Evolutionary conservation across 2,888 invertebrate genomes (phyloP).

Genomic region (Chouioia cunea): DNA sequence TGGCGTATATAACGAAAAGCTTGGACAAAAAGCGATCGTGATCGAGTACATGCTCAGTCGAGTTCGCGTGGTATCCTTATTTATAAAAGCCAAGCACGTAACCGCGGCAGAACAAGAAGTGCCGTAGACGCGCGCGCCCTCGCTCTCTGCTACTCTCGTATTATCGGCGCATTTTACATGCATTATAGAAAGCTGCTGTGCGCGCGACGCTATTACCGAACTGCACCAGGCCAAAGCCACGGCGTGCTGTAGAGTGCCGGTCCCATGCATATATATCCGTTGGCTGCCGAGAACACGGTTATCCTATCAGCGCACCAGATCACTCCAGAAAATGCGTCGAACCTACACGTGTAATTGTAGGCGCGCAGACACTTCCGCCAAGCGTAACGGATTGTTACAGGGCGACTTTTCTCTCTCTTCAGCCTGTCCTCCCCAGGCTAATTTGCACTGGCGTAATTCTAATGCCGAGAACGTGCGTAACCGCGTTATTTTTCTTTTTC

Average conservation of each 20-base stretch:
- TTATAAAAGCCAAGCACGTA: background rate
- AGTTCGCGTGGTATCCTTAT: background rate
- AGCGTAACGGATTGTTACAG: background rate
- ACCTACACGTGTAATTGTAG: conserved; percentile 17
- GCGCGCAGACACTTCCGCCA: conserved; percentile 28
- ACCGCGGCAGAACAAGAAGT: background rate
- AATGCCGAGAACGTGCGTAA: too few species aligned
- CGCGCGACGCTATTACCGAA: conserved; percentile 20
- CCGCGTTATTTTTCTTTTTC: too few species aligned
- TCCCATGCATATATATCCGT: background rate
- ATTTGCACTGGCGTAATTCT: conserved; percentile 27
- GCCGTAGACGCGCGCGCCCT: background rate
- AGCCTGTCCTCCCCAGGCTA: conserved; percentile 6
- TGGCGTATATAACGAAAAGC: background rate
- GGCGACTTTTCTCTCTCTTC: background rate
- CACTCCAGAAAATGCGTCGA: conserved; percentile 27
- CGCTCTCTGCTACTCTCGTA: background rate
- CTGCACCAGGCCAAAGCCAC: background rate
- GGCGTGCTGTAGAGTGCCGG: conserved; percentile 4
- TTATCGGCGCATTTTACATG: conserved; percentile 26
- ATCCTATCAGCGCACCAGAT: conserved; percentile 15
- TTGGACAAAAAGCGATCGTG: too few species aligned
- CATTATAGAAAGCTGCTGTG: conserved; percentile 26
- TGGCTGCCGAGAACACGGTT: too few species aligned
- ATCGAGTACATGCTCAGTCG: too few species aligned